A percentile compares a stretch with the other conserved stretches of the same genome.
Conservation (phyloP, 1,140 invertebrate genomes). For the Phymorhynchus buccinoides region DNA sequence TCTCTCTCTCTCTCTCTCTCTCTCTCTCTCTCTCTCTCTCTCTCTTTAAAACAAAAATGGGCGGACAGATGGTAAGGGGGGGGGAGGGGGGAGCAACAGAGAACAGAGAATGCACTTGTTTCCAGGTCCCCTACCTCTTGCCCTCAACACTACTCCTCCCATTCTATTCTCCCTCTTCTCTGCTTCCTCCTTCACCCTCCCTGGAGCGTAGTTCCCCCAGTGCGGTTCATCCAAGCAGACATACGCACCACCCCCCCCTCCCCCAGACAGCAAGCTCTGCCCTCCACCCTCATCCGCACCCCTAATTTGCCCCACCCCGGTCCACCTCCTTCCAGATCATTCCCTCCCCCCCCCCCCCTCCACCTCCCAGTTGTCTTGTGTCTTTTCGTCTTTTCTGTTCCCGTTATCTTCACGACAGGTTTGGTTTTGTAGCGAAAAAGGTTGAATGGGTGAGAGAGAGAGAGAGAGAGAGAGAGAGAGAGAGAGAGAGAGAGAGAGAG, state of each 20-base stretch:
- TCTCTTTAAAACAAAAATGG: background rate
- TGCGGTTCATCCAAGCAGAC: conserved; percentile 5
- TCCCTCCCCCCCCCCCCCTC: background rate
- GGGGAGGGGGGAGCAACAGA: conserved; percentile 7
- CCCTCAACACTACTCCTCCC: too few species aligned
- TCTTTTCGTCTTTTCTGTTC: too few species aligned
- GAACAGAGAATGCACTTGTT: conserved; percentile 15
- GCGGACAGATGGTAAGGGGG: conserved; percentile 14
- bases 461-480: too few species aligned
- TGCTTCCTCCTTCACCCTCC: background rate
- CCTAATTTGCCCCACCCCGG: background rate
- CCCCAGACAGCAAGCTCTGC: background rate
- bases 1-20: background rate
- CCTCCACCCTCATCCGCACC: too few species aligned
- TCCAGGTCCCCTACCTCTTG: background rate
- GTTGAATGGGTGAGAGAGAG: too few species aligned
- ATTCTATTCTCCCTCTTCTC: background rate
- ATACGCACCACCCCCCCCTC: background rate
- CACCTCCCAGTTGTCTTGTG: too few species aligned
- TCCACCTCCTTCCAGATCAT: too few species aligned
- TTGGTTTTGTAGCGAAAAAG: too few species aligned
- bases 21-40: background rate
- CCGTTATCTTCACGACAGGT: too few species aligned
- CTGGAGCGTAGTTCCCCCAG: background rate
- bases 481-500: too few species aligned